Conservation (phyloP, 2,797 vertebrate genomes). For the Hoplostethus atlanticus region DNA sequence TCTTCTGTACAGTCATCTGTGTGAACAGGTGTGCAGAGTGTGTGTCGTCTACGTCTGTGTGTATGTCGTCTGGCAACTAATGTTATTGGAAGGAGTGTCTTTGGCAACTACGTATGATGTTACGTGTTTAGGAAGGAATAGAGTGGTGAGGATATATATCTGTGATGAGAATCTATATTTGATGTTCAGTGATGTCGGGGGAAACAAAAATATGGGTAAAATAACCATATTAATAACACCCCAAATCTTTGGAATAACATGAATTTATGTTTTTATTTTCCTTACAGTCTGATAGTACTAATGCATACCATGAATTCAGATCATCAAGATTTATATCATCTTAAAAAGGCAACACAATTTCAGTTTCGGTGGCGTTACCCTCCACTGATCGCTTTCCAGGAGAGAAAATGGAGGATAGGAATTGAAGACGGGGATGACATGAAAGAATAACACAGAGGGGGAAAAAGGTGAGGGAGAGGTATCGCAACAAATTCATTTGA, state of each 20-base stretch:
- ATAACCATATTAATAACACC: too few relatives aligned
- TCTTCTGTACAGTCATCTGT: not conserved
- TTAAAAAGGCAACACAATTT: constrained; percentile 61
- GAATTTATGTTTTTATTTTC: not conserved
- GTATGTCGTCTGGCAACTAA: not conserved
- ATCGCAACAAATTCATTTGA: constrained; percentile 41
- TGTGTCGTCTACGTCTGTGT: not conserved
- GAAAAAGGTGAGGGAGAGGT: constrained; percentile 6
- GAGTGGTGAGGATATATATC: not conserved
- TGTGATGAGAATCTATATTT: constrained; percentile 11
- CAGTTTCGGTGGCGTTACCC: constrained; percentile 65
- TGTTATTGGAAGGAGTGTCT: constrained; percentile 7
- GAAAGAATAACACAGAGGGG: constrained; percentile 37
- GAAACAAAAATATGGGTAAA: not conserved
- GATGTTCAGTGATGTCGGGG: too few relatives aligned
- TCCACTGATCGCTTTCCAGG: constrained; percentile 43
- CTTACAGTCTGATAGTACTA: not conserved
- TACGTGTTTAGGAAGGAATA: not conserved
- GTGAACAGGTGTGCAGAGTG: not conserved
- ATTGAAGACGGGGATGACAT: constrained; percentile 48
- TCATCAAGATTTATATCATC: not conserved
- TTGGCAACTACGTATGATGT: not conserved
- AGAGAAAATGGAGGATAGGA: constrained; percentile 55
- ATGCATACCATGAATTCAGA: not conserved
- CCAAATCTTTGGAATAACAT: not conserved